These are phyloP conservation scores for Molothrus aeneus DNA, from an alignment of 2,797 vertebrate genomes.

Conservation along the genomic window DNA sequence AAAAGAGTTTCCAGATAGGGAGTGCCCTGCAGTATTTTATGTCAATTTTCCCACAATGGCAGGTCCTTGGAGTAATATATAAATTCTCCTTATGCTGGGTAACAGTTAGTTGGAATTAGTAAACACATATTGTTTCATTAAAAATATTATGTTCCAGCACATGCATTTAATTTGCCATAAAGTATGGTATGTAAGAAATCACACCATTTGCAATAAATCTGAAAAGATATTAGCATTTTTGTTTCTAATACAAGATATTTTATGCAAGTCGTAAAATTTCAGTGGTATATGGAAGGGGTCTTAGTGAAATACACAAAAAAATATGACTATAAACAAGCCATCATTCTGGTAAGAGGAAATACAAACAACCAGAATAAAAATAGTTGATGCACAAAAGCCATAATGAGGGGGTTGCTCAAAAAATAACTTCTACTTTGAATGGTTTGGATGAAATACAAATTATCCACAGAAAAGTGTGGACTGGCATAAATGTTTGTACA, in stretches of 20 bases:
- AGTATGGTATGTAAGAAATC: conserved; percentile 65
- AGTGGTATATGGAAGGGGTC: conserved; percentile 74
- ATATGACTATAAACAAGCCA: conserved; percentile 82
- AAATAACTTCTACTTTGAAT: conserved; percentile 86
- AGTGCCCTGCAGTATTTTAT: not conserved
- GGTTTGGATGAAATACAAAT: conserved; percentile 86
- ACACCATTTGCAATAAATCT: conserved; percentile 61
- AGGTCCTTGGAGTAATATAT: conserved; percentile 15
- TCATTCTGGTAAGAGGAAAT: conserved; percentile 85
- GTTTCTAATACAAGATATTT: conserved; percentile 66
- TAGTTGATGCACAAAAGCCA: conserved; percentile 85
- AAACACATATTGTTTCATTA: conserved; percentile 60
- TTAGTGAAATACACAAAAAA: conserved; percentile 75
- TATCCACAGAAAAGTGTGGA: conserved; percentile 87
- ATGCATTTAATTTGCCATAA: conserved; percentile 54
- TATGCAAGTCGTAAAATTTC: conserved; percentile 71
- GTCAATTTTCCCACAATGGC: not conserved
- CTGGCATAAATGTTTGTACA: conserved; percentile 89
- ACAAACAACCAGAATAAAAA: conserved; percentile 85
- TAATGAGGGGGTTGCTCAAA: conserved; percentile 85
- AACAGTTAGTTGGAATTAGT: conserved; percentile 46
- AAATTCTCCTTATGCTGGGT: conserved; percentile 18
- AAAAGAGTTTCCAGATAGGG: not conserved
- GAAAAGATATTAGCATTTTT: conserved; percentile 66
- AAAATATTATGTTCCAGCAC: conserved; percentile 39